A percentile compares a stretch with the other conserved stretches of the same genome.
Conservation (phyloP, 2,113 vertebrate species). For the Prolemur simus region DNA sequence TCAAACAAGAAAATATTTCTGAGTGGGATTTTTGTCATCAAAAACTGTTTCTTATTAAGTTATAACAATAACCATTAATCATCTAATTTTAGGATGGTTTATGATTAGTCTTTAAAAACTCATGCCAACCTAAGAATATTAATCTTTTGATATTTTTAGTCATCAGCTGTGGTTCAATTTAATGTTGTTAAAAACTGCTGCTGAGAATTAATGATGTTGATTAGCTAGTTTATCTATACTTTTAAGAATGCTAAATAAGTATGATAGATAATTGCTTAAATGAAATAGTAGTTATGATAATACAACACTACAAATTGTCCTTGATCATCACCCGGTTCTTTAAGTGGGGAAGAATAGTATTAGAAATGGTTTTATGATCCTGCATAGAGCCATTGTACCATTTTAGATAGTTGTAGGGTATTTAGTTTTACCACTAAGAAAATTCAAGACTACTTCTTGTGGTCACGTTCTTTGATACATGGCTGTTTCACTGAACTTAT, state of each 20-base stretch:
- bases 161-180: background rate
- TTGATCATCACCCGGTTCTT: background rate
- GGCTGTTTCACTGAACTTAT: background rate
- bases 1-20: background rate
- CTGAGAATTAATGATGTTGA: background rate
- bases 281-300: background rate
- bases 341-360: background rate
- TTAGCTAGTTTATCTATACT: background rate
- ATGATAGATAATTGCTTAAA: background rate
- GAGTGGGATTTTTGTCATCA: background rate
- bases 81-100: background rate
- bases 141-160: background rate
- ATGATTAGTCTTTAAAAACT: background rate
- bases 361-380: background rate
- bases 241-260: background rate
- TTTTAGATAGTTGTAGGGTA: background rate
- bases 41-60: background rate
- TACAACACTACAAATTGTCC: too few relatives aligned
- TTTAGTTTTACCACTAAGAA: background rate
- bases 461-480: background rate
- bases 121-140: background rate
- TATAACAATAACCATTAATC: background rate
- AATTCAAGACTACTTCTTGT: background rate
- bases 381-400: background rate
- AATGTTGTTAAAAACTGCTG: background rate